Conservation (phyloP, 2,113 vertebrate genomes). For the Panurus biarmicus region DNA sequence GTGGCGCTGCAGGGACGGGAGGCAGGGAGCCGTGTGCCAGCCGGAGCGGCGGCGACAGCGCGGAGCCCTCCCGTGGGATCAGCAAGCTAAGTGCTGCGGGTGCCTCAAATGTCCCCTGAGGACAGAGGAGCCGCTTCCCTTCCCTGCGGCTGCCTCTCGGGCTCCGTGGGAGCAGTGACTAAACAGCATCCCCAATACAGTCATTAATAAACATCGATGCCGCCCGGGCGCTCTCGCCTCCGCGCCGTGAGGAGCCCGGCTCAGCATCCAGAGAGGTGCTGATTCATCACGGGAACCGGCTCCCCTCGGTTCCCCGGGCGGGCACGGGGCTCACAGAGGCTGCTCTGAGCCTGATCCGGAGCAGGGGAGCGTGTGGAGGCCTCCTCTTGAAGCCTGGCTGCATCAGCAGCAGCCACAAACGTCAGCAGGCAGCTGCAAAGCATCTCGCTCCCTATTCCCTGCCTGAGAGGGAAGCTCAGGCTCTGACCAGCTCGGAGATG, state of each 20-base stretch:
- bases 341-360: accelerated
- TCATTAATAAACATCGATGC: slow-evolving; percentile 48
- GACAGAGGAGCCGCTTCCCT: neutral
- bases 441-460: accelerated
- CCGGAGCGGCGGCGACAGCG: neutral
- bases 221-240: slow-evolving; percentile 38
- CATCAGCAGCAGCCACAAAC: neutral
- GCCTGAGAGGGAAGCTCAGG: neutral
- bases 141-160: neutral
- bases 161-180: slow-evolving; percentile 54
- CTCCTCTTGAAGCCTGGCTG: neutral
- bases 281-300: slow-evolving; percentile 9
- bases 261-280: slow-evolving; percentile 15
- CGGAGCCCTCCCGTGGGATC: neutral
- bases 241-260: neutral
- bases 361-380: neutral
- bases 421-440: neutral
- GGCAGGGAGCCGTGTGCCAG: neutral
- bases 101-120: neutral
- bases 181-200: slow-evolving; percentile 53
- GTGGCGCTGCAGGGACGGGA: neutral
- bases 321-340: neutral
- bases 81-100: neutral
- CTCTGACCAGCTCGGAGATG: neutral
- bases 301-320: neutral